Evolutionary conservation across 2,888 invertebrate species (phyloP), one percentile per base, ranked within the genome.

Genomic region (Eurytoma californica): DNA sequence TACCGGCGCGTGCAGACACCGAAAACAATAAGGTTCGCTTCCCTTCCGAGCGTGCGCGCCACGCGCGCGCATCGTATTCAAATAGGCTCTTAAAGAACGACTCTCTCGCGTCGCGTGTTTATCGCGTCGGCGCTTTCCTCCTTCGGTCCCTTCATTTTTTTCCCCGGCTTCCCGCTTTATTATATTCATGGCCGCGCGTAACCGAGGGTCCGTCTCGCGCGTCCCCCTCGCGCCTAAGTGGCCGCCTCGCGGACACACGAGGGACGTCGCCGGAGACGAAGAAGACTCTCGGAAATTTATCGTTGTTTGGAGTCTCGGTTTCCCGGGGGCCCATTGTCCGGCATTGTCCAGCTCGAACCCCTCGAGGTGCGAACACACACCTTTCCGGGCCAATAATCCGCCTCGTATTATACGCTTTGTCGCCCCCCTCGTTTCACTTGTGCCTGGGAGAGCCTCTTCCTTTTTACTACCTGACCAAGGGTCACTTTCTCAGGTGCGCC

Each of bases 281-380:
- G 69, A 81, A 79, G 78, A 77, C 39, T 39, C 39, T 39, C 81
- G 87, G 86, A 89, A 89, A 89, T 88, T 89, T 89, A 89, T 89
- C 65, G 89, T 86, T 90, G 88, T 90, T 89, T 90, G 88, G 86
- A 86, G 89, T 90, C 85, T 90, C 88, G 87, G 88, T 90, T 89
- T 89, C 89, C 86, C 83, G 86, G 83, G 81, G 86, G 49, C 51
- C 72, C 85, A 89, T 89, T 88, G 88, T 89, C 88, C 86, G 85
- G 85, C 83, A 88, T 89, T 89, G 88, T 89, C 88, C 88, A 83
- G 85, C 87, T 87, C 87, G 86, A 86, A 61, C 72, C 73, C 68
- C 86, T 83, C 87, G 82, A 90, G 89, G 89, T 89, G 89, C 87
- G 87, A 89, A 90, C 89, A 74, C 76, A 16, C n/a, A 89, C 89